Evolutionary conservation across 2,113 vertebrate species (phyloP), one percentile per base, ranked within the genome.

Genomic region (Platycercus adscitus): DNA sequence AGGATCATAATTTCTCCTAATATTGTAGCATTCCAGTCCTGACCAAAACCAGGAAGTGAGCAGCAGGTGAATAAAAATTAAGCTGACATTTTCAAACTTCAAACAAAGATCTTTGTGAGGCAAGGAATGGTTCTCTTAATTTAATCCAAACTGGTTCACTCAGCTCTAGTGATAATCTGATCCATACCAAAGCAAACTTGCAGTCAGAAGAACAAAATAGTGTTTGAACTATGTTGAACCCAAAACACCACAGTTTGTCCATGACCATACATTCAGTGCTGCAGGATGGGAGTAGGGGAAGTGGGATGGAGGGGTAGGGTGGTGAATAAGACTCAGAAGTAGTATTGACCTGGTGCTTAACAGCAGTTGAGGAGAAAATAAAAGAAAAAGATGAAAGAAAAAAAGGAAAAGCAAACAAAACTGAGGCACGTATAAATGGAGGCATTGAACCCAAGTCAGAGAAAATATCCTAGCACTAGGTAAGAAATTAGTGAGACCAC

Each of bases 61-160:
- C 80, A 95, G 71, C 95, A 96, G 86, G 95, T 96, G 92, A 94
- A 96, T 89, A 88, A 93, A 96, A 97, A 96, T 96, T 92, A 81
- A 94, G 56, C 77, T 90, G 86, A 95, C 86, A 87, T 96, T 92
- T 96, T 91, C 44, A 87, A 87, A 95, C 96, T 95, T 96, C 95
- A 96, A 96, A 94, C 81, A 83, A 81, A 93, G 43, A 83, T 83
- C 80, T 80, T 72, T 88, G 86, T 95, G 88, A 95, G 81, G 61
- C 83, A 91, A 92, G 65, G 88, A 88, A 95, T 81, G 43, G 58
- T 81, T 75, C 65, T 84, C 31, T 91, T 92, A 95, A 95, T 93
- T 88, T 93, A 96, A 94, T 93, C 83, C 86, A 92, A 96, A 95
- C 88, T 94, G 88, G 65, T 93, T 92, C 77, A 49, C 69, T 93